These are phyloP conservation scores for Ennomos quercinarius DNA, from an alignment of 2,888 invertebrate species.

Conservation along the genomic window DNA sequence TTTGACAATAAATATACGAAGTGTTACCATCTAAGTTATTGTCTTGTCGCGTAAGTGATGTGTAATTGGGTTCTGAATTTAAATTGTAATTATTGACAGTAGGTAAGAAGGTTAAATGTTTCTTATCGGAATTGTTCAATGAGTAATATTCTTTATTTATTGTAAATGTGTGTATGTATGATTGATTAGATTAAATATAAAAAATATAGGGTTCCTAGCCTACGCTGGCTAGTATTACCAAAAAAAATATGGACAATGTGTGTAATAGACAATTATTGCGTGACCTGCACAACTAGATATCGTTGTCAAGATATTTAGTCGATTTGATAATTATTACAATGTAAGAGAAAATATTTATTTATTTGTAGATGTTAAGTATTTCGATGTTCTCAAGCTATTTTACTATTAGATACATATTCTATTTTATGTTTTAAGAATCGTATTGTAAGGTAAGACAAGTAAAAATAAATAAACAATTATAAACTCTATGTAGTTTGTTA, in stretches of 20 bases:
- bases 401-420: background rate
- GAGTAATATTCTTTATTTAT: no score
- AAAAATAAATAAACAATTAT: background rate
- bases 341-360: slow-evolving; percentile 15
- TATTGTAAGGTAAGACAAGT: background rate
- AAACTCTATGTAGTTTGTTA: no score
- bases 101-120: no score
- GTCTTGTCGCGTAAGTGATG: slow-evolving; percentile 8
- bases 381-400: slow-evolving; percentile 1
- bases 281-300: slow-evolving; percentile 14
- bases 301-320: slow-evolving; percentile 14
- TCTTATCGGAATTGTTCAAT: no score
- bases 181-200: no score
- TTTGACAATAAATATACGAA: slow-evolving; percentile 26
- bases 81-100: no score
- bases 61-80: slow-evolving; percentile 11
- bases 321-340: slow-evolving; percentile 5
- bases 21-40: slow-evolving; percentile 21
- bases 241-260: no score
- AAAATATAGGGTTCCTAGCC: no score
- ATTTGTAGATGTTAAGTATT: slow-evolving; percentile 10
- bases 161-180: no score
- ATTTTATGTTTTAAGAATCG: background rate
- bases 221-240: no score
- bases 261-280: background rate